Evolutionary conservation across 2,113 vertebrate genomes (phyloP), one percentile per base, ranked within the genome.

Genomic region (Petroica traversi): DNA sequence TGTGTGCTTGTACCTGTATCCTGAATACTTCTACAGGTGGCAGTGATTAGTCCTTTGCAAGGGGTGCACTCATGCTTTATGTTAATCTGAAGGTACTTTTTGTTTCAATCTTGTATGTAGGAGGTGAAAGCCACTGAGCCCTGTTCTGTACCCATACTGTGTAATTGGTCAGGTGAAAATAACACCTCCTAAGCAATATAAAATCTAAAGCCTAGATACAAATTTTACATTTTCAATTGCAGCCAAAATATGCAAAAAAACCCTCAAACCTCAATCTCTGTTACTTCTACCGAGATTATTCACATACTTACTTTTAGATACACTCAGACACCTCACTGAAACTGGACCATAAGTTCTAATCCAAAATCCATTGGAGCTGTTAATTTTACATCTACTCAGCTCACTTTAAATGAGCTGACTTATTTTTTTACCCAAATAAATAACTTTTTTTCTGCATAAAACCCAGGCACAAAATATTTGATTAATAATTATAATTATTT

Each of bases 261-360:
- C 2, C 2, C 3, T 14, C 1, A 0, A 49, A 25, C 4, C 9
- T 40, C 26, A 54, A 16, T 6, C 10, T 19, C 20, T 76, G 8
- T 68, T 86, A 43, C 61, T 89, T 52, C 36, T 61, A 15, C 11
- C 34, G 41, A 54, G 38, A 71, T 69, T 31, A 41, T 13, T 55
- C 71, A 19, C 13, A 11, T 45, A 12, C 4, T 59, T 64, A 36
- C 5, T 45, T 58, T 48, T 80, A 72, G 34, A 51, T 11, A 18
- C 19, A 9, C 19, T 38, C 28, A 58, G 87, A 64, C 20, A 61
- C 43, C 16, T 66, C 33, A 49, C 29, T 54, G 38, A 77, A 83
- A 52, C 8, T 45, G n/a, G 13, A 9, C 13, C 34, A 26, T 29
- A 74, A 93, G 8, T 28, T 77, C 36, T 31, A 51, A 14, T 15